Evolutionary conservation across 2,888 invertebrate species (phyloP), one percentile per base, ranked within the genome.

Genomic region (Bombylius major): DNA sequence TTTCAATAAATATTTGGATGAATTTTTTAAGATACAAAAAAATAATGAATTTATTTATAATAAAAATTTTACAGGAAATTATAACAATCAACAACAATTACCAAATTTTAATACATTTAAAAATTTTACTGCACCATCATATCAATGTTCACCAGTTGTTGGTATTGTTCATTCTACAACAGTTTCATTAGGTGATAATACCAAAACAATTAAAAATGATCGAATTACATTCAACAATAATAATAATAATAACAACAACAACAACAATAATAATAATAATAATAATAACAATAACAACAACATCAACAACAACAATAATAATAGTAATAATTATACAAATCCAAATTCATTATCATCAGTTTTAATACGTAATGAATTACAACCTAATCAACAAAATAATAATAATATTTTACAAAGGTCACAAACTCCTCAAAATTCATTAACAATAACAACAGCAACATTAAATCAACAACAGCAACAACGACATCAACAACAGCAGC

Each of bases 71-170:
- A 39, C 39, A 11, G 2, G 39, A 39, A 39, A 39, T 11, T 9
- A 3, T 3, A 9, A 9, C 3, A 39, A 39, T 39, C 11, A 39
- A 39, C 11, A 39, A 39, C 11, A 39, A 39, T 48, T 57, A 9
- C 58, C 58, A 1, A 56, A 56, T 5, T 48, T 58, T 47, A 48
- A 51, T n/a, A 52, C 52, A 5, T 47, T 54, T 5, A 54, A 58
- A 48, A 50, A 56, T 56, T 55, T 58, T 36, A 51, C 36, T 5
- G 54, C 51, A 14, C 55, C 55, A 44, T 51, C 55, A 9, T 55
- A 46, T 51, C 55, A 55, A 6, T 51, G 55, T n/a, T 44, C 51
- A 13, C 55, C 55, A 13, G 55, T 55, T 33, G 51, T 55, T 1
- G 9, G 51, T 11, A 51, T 55, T n/a, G 50, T 55, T 5, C 55